Evolutionary conservation across 1,140 invertebrate genomes (phyloP), one percentile per base, ranked within the genome.

Genomic region (Ceratitis capitata): DNA sequence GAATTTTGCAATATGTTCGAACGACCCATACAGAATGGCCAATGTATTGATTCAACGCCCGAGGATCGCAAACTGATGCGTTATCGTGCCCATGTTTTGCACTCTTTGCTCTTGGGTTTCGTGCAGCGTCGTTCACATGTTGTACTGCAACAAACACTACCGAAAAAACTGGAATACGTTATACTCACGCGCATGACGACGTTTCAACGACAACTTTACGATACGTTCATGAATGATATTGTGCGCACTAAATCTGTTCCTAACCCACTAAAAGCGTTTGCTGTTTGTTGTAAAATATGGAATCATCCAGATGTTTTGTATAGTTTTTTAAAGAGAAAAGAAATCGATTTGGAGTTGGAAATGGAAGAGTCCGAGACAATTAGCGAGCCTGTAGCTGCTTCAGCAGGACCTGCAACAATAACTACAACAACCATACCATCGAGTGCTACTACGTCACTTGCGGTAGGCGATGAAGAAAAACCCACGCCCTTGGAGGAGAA

Each of bases 221-320:
- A 97, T 86, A 95, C 95, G 1, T 98, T 98, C 88, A 98, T 98
- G 95, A 96, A 97, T 89, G 97, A 98, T 92, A 96, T 98, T 2
- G 96, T 97, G 2, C 94, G 96, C 69, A 96, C 94, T 12, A 96
- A 97, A 86, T 95, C 96, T 39, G 97, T 98, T 32, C 97, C 97
- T 7, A 99, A 99, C 94, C 98, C 99, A 1, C 93, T 99, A 14
- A 99, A 98, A 92, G 98, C 99, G 5, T 99, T 99, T 93, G 97
- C 98, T 56, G 97, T 99, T 83, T 99, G 98, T 92, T 99, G 98
- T 90, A 99, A 99, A 95, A 99, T 99, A 87, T 99, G 98, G 98
- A 99, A 99, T 92, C 99, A 99, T 93, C 98, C 99, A 0, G 99
- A 99, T 92, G 96, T 99, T 78, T 92, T 99, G 45, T 98, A 98